Base-by-base conservation (phyloP, 2,888 invertebrate genomes). In the Mellilla xanthometata region DNA sequence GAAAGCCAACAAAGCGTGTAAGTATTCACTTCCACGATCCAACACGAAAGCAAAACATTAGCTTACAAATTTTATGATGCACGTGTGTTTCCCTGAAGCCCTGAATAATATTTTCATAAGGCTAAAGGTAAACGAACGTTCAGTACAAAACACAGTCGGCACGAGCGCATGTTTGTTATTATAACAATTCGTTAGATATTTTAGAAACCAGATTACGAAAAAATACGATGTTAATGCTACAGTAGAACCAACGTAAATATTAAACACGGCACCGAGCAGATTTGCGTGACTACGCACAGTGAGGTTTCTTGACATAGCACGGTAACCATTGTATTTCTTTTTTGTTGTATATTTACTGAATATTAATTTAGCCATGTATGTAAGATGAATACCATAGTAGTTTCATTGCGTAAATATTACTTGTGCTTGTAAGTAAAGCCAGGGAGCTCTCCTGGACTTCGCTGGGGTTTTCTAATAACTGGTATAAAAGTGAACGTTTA, bases 191-290 rank as follows among this genome's bases (percentile, higher is more conserved):
- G 22, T 19, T 31, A 12, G 31, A 31, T 36, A 40, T 46, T 36
- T 40, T 28, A 23, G 39, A 31, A 28, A 9, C 11, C 30, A 10
- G 35, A 28, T 40, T 36, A 46, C 40, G 26, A 46, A 31, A 46
- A n/a, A 46, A 31, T 46, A 36, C 45, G 12, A 39, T 10, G 34
- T 12, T 26, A 35, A 30, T 13, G 32, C 22, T 44, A 13, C 19
- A 13, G 9, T 33, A 39, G 39, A 28, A 23, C 27, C 28, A 26
- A 29, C 26, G 30, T 42, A 29, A 33, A 45, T 23, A 11, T 28
- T 39, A 40, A 35, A 46, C 35, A 46, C 26, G 33, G 22, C 12
- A n/a, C n/a, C n/a, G n/a, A n/a, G n/a, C n/a, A n/a, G 45, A 31
- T 46, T 46, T 30, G 40, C 35, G 40, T 46, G 39, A 40, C 36